phyloP scores from a whole-genome alignment of 2,888 invertebrate species.

The Cataglyphis rosenhaueri region DNA sequence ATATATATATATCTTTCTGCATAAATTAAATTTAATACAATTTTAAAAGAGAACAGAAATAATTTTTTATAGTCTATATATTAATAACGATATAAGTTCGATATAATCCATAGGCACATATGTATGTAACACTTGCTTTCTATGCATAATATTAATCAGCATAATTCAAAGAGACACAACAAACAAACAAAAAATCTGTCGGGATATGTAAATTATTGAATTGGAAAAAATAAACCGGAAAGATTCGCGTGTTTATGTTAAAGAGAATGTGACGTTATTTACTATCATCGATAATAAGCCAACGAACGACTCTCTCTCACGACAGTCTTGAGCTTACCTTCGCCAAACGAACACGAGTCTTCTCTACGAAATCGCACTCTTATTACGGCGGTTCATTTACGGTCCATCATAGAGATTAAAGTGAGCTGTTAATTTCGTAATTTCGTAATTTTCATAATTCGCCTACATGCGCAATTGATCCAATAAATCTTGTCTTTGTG shows the following conservation, averaged over 20 bases:
- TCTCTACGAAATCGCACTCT: conserved; percentile 1
- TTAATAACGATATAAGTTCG: background rate
- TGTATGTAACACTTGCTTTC: background rate
- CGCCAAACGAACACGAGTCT: conserved; percentile 58
- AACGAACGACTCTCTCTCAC: conserved; percentile 63
- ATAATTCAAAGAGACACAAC: background rate
- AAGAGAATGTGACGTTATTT: conserved; percentile 29
- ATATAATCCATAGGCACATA: background rate
- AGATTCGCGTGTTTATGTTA: background rate
- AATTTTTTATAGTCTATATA: background rate
- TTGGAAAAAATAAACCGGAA: conserved; percentile 9
- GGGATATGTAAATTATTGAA: background rate
- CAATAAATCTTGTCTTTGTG: background rate
- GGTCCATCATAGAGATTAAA: background rate
- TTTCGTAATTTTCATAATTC: conserved; percentile 20
- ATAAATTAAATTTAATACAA: too few species aligned
- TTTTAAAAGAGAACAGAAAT: too few species aligned
- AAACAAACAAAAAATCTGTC: background rate
- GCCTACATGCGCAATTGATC: background rate
- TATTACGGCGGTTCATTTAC: background rate
- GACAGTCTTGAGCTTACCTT: conserved; percentile 65
- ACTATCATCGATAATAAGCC: conserved; percentile 58
- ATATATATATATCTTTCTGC: too few species aligned
- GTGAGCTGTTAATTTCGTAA: background rate
- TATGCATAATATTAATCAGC: background rate